Evolutionary conservation across 1,140 invertebrate species (phyloP).

Genomic region (Trachymyrmex cornetzi): DNA sequence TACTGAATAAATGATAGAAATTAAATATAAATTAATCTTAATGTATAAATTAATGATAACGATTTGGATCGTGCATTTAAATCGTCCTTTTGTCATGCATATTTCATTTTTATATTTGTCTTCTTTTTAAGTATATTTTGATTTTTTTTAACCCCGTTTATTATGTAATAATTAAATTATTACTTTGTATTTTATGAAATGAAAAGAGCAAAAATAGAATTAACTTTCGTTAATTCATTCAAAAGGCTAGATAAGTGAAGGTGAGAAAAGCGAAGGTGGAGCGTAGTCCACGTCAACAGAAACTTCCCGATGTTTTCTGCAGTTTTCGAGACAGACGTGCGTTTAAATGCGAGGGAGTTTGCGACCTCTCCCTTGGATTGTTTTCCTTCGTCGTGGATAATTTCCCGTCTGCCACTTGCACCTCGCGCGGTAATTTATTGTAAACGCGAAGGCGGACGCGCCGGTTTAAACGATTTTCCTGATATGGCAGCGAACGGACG

Average conservation of each 20-base stretch:
- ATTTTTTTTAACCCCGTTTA: background rate
- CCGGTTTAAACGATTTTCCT: constrained; percentile 60
- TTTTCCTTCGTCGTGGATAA: constrained; percentile 62
- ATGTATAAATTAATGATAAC: background rate
- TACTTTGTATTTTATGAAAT: constrained; percentile 5
- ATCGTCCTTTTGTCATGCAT: background rate
- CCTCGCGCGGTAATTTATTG: constrained; percentile 62
- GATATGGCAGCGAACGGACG: constrained; percentile 24
- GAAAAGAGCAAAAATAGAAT: constrained; percentile 17
- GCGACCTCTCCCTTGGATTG: constrained; percentile 64
- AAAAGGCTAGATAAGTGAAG: constrained; percentile 37
- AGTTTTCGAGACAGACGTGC: constrained; percentile 62
- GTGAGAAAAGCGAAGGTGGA: constrained; percentile 60
- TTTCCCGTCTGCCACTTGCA: constrained; percentile 65
- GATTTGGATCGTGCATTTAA: background rate
- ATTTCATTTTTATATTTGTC: constrained; percentile 6
- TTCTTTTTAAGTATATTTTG: background rate
- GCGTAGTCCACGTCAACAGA: constrained; percentile 35
- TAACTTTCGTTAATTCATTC: constrained; percentile 23
- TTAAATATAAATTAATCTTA: background rate
- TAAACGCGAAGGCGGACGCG: constrained; percentile 68
- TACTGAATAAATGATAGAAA: background rate
- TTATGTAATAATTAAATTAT: background rate
- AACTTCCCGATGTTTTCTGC: constrained; percentile 56
- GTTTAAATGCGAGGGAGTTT: constrained; percentile 52